Conservation (phyloP, 30 jellyfish, hydroid and myxozoan species). For the Chironex yamaguchii region DNA sequence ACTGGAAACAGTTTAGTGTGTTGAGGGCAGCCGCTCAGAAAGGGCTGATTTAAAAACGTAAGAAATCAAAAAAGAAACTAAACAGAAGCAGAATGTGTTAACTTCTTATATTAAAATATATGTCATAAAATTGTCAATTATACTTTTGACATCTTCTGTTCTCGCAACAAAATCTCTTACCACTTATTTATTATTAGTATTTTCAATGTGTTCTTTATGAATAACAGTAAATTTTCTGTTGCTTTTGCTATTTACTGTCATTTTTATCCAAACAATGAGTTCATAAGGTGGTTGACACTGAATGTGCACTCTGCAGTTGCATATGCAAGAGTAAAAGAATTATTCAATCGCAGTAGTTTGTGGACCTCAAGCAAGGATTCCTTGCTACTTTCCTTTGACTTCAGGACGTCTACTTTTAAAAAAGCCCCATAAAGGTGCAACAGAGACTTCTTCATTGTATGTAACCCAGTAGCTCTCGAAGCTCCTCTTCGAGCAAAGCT, state of each 20-base stretch:
- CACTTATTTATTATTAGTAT: background rate
- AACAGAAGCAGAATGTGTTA: background rate
- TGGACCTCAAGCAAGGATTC: background rate
- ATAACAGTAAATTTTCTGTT: no score
- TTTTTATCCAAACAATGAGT: background rate
- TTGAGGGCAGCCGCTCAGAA: slow-evolving; percentile 1
- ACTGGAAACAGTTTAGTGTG: no score
- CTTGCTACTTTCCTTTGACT: no score
- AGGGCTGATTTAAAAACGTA: background rate
- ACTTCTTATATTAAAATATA: background rate
- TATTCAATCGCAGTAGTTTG: background rate
- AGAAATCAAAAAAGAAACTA: background rate
- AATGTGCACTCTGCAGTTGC: slow-evolving; percentile 6
- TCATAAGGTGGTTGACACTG: background rate
- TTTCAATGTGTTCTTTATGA: background rate
- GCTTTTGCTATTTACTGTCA: no score
- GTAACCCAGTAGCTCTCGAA: no score
- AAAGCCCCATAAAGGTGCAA: no score
- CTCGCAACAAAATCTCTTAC: background rate
- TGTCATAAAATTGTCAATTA: no score
- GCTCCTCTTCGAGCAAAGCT: no score
- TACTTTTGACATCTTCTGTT: background rate
- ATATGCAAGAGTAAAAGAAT: background rate
- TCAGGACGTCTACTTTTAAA: no score
- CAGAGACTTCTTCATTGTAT: no score